Percentiles rank a stretch among this genome's conserved stretches.
These are phyloP conservation scores for Cliona cf. orientalis DNA, from an alignment of 37 sponge, comb jelly and placozoan genomes.

Conservation along the genomic window DNA sequence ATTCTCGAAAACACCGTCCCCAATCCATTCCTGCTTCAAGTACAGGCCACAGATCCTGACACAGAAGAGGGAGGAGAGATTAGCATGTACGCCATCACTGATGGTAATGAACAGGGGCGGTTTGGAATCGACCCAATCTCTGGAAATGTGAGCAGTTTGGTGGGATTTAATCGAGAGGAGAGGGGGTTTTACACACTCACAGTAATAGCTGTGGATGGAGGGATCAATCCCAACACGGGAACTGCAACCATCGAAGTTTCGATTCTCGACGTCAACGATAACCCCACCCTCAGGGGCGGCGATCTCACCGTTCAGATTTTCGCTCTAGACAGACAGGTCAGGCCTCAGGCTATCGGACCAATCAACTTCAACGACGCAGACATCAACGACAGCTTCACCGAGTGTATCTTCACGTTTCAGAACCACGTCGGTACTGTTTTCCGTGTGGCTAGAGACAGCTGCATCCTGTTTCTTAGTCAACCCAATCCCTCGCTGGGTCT, in stretches of 20 bases:
- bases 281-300: slow-evolving; percentile 50
- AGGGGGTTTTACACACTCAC: slow-evolving; percentile 21
- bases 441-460: slow-evolving; percentile 2
- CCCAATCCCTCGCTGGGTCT: slow-evolving; percentile 2
- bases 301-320: slow-evolving; percentile 27
- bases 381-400: slow-evolving; percentile 20
- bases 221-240: slow-evolving; percentile 22
- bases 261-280: slow-evolving; percentile 61
- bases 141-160: slow-evolving; percentile 22
- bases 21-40: background rate
- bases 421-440: background rate
- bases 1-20: slow-evolving; percentile 35
- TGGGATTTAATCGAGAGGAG: slow-evolving; percentile 32
- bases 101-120: slow-evolving; percentile 8
- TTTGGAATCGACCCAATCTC: slow-evolving; percentile 29
- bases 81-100: slow-evolving; percentile 20
- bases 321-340: slow-evolving; percentile 7
- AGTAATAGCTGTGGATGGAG: slow-evolving; percentile 53
- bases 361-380: slow-evolving; percentile 63
- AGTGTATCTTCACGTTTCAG: slow-evolving; percentile 29
- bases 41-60: slow-evolving; percentile 63
- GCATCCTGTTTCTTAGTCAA: background rate
- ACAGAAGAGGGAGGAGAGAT: slow-evolving; percentile 36
- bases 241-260: slow-evolving; percentile 35
- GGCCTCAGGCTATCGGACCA: slow-evolving; percentile 15